Evolutionary conservation across 2,113 vertebrate genomes (phyloP).

Genomic region (Maccullochella peelii): DNA sequence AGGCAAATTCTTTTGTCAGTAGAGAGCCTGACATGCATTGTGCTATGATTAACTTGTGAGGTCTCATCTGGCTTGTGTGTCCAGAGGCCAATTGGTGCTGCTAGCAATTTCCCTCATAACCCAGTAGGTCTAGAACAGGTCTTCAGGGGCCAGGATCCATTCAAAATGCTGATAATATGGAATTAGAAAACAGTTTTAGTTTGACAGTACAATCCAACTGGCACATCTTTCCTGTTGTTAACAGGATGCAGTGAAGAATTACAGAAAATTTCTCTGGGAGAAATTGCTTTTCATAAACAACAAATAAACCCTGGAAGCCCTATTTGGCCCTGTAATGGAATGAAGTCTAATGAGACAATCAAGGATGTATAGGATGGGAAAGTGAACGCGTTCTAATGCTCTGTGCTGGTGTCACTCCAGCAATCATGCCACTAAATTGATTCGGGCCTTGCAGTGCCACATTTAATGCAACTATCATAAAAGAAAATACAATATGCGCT

Average conservation of each 20-base stretch:
- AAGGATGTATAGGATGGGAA: conserved; percentile 57
- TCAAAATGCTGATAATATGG: conserved; percentile 67
- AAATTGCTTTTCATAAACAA: conserved; percentile 74
- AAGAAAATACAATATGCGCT: conserved; percentile 21
- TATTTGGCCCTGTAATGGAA: conserved; percentile 68
- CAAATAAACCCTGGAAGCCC: conserved; percentile 59
- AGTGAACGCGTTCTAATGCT: conserved; percentile 46
- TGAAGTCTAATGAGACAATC: conserved; percentile 72
- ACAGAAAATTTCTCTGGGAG: conserved; percentile 20
- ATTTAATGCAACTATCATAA: conserved; percentile 50
- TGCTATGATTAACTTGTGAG: conserved; percentile 66
- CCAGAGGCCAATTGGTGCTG: conserved; percentile 65
- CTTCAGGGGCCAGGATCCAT: conserved; percentile 50
- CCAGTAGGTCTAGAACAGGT: conserved; percentile 57
- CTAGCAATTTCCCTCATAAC: conserved; percentile 68
- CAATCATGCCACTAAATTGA: conserved; percentile 57
- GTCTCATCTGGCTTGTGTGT: conserved; percentile 62
- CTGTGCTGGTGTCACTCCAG: conserved; percentile 63
- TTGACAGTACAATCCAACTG: conserved; percentile 56
- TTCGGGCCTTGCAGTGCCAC: conserved; percentile 26
- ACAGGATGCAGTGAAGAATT: conserved; percentile 47
- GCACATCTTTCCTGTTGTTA: conserved; percentile 49
- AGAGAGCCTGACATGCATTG: conserved; percentile 54
- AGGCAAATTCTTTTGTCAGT: conserved; percentile 43
- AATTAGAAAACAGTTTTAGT: conserved; percentile 70